Percentiles rank a stretch among this genome's conserved stretches.
These are phyloP conservation scores for Labia minor DNA, from an alignment of 2,888 invertebrate species.

Conservation along the genomic window DNA sequence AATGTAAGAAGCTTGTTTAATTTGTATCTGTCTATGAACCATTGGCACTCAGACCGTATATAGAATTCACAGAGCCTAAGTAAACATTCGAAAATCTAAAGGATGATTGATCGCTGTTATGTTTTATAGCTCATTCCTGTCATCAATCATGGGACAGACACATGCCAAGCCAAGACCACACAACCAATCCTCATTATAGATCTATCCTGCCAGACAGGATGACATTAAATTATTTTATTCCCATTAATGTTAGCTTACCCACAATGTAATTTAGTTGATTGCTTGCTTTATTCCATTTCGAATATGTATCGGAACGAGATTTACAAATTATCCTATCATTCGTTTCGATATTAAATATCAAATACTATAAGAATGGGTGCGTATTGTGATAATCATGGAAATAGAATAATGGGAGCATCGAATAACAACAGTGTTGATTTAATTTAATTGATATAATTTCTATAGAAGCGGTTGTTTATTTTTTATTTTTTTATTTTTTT, in stretches of 20 bases:
- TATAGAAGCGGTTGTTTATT: too few relatives aligned
- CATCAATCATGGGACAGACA: conserved; percentile 20
- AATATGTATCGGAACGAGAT: neutral
- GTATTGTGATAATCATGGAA: too few relatives aligned
- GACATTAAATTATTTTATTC: neutral
- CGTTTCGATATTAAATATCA: too few relatives aligned
- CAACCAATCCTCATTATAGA: conserved; percentile 7
- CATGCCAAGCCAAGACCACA: conserved; percentile 6
- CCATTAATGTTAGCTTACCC: neutral
- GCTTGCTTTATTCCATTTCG: neutral
- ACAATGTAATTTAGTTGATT: neutral
- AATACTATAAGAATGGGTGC: too few relatives aligned
- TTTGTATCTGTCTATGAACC: neutral
- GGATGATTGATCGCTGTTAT: conserved; percentile 21
- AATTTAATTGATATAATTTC: too few relatives aligned
- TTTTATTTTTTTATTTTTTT: too few relatives aligned
- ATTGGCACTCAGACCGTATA: neutral
- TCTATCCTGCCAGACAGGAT: conserved; percentile 13
- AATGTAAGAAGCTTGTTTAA: neutral
- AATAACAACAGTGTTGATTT: too few relatives aligned
- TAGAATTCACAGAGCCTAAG: conserved; percentile 5
- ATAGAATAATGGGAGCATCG: too few relatives aligned
- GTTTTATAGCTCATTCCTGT: conserved; percentile 16
- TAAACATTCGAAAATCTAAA: conserved; percentile 14
- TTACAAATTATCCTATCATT: too few relatives aligned